phyloP scores from a whole-genome alignment of 2,797 vertebrate genomes.

The Luscinia luscinia region DNA sequence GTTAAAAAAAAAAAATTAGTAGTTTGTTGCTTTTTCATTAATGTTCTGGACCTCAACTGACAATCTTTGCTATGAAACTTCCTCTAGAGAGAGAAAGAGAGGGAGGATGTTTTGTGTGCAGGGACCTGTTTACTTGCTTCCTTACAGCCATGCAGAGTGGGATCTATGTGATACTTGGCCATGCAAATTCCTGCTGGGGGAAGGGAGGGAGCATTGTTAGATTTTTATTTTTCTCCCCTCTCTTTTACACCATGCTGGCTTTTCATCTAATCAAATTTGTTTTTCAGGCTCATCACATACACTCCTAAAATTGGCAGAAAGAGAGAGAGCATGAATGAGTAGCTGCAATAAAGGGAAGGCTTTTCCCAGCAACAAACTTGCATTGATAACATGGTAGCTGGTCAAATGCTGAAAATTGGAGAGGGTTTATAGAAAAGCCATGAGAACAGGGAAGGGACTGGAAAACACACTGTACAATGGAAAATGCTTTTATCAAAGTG shows the following conservation, averaged over 20 bases:
- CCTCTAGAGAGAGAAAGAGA: neutral
- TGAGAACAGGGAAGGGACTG: slow-evolving; percentile 30
- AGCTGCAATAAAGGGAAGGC: slow-evolving; percentile 49
- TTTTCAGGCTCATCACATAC: slow-evolving; percentile 52
- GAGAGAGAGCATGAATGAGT: slow-evolving; percentile 24
- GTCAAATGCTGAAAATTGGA: slow-evolving; percentile 44
- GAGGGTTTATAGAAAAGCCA: slow-evolving; percentile 38
- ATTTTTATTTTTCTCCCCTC: neutral
- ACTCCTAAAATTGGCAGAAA: slow-evolving; percentile 44
- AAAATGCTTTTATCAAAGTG: slow-evolving; percentile 37
- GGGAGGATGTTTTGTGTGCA: neutral
- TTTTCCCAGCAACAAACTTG: slow-evolving; percentile 47
- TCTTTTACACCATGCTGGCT: neutral
- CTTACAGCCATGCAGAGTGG: neutral
- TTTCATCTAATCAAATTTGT: slow-evolving; percentile 20
- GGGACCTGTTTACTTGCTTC: neutral
- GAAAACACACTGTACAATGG: slow-evolving; percentile 28
- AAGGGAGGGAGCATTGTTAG: slow-evolving; percentile 10
- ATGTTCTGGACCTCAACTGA: neutral
- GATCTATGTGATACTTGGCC: neutral
- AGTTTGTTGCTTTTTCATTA: neutral
- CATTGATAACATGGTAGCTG: neutral
- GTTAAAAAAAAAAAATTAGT: neutral
- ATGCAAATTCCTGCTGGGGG: neutral
- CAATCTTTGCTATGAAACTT: neutral